phyloP scores from a whole-genome alignment of 2,797 vertebrate genomes.

The Melanotaenia maccullochi region DNA sequence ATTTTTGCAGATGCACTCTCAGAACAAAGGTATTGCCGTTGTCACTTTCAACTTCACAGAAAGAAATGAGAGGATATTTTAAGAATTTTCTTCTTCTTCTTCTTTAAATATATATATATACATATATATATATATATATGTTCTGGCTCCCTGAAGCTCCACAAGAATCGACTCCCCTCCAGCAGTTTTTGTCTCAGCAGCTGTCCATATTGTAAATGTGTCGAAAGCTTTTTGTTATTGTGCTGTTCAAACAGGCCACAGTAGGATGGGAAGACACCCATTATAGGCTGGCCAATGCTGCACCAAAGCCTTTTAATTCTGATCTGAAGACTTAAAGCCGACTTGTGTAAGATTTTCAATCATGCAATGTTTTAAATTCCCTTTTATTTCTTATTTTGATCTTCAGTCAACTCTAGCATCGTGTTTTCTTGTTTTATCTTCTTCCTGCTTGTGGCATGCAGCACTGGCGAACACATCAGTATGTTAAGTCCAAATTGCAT shows the following conservation, averaged over 20 bases:
- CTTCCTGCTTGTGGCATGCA: conserved; percentile 26
- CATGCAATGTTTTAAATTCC: conserved; percentile 1
- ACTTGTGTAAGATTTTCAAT: conserved; percentile 17
- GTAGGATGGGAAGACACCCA: conserved; percentile 32
- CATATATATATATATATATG: background rate
- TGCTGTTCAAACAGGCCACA: conserved; percentile 33
- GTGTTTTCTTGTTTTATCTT: conserved; percentile 50
- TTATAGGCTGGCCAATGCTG: conserved; percentile 17
- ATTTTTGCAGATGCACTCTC: conserved; percentile 70
- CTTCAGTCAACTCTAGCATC: conserved; percentile 12
- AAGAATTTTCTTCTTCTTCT: conserved; percentile 47
- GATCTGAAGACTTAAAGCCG: conserved; percentile 22
- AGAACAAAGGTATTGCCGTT: conserved; percentile 76
- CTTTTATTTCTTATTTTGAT: conserved; percentile 42
- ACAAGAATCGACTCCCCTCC: conserved; percentile 52
- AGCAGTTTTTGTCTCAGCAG: conserved; percentile 50
- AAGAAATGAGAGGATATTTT: conserved; percentile 67
- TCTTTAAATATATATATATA: no score
- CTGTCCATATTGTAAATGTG: conserved; percentile 37
- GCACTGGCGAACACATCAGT: conserved; percentile 61
- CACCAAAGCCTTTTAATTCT: conserved; percentile 30
- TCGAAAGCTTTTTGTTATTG: conserved; percentile 39
- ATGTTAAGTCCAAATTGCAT: conserved; percentile 69
- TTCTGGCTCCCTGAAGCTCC: conserved; percentile 43
- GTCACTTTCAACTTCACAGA: conserved; percentile 76